phyloP scores from a whole-genome alignment of 2,888 invertebrate species.

The Atethmia centrago region DNA sequence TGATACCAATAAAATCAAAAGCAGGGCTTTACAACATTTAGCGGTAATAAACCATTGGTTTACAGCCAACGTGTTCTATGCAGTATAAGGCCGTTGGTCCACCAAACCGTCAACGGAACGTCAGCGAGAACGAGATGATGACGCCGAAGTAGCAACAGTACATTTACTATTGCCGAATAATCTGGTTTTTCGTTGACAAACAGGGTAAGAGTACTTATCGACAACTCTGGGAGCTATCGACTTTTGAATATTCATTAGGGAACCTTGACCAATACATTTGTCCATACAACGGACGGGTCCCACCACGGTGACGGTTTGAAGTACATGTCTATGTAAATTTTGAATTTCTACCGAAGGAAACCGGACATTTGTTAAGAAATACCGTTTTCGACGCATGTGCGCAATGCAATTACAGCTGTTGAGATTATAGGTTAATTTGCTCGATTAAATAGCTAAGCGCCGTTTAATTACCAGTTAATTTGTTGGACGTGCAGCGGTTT shows the following conservation, averaged over 20 bases:
- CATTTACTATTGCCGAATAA: too few species aligned
- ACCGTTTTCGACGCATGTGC: slow-evolving; percentile 62
- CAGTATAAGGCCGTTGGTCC: slow-evolving; percentile 34
- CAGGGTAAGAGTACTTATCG: slow-evolving; percentile 42
- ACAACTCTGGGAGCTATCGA: slow-evolving; percentile 67
- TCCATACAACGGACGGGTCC: slow-evolving; percentile 61
- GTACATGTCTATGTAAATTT: slow-evolving; percentile 76
- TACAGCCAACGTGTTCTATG: slow-evolving; percentile 59
- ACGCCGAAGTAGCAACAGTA: too few species aligned
- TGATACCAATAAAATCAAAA: slow-evolving; percentile 48
- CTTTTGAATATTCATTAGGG: slow-evolving; percentile 78
- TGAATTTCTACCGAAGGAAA: slow-evolving; percentile 75
- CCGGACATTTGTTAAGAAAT: slow-evolving; percentile 65
- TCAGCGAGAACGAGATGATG: too few species aligned
- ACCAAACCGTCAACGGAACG: too few species aligned
- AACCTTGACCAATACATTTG: slow-evolving; percentile 82
- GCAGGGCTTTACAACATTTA: slow-evolving; percentile 44
- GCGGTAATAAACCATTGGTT: slow-evolving; percentile 61
- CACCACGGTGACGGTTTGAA: slow-evolving; percentile 66
- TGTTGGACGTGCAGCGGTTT: slow-evolving; percentile 39
- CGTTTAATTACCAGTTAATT: slow-evolving; percentile 60
- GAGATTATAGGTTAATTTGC: slow-evolving; percentile 59
- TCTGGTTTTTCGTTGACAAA: too few species aligned
- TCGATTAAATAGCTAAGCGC: slow-evolving; percentile 53
- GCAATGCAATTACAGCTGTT: slow-evolving; percentile 59